These are phyloP conservation scores for Henricia sp. DNA, from an alignment of 53 echinoderm and acorn worm species.

Conservation along the genomic window DNA sequence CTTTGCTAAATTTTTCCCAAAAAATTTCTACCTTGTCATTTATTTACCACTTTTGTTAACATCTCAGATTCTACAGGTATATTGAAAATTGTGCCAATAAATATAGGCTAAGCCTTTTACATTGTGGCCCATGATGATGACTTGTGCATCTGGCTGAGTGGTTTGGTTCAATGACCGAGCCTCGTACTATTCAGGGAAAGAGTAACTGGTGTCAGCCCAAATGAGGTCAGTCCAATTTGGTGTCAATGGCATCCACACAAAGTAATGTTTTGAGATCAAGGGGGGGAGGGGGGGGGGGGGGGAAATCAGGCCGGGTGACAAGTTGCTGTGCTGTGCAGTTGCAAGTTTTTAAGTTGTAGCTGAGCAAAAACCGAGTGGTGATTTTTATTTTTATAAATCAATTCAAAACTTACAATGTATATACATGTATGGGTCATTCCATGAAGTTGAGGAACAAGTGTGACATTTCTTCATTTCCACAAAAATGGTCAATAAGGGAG, in stretches of 20 bases:
- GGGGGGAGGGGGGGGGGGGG: not conserved
- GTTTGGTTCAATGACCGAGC: slow-evolving; percentile 53
- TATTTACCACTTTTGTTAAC: not conserved
- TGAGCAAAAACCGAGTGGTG: no score
- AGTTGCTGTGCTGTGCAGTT: not conserved
- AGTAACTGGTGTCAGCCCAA: slow-evolving; percentile 39
- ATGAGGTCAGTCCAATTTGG: slow-evolving; percentile 44
- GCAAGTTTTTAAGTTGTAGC: no score
- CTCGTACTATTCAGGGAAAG: slow-evolving; percentile 39
- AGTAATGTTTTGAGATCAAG: not conserved
- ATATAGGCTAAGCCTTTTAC: not conserved
- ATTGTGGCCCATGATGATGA: not conserved
- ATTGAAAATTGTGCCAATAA: no score
- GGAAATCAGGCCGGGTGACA: slow-evolving; percentile 12
- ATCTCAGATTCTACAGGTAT: not conserved
- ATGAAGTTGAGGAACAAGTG: no score
- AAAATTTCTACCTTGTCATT: no score
- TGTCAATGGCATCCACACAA: slow-evolving; percentile 2
- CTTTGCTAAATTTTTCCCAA: slow-evolving; percentile 4
- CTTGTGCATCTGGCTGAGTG: not conserved
- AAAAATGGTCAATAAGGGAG: no score
- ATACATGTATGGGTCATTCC: no score
- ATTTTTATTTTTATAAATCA: no score
- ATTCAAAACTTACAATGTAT: no score
- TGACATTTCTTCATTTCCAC: no score